phyloP scores from a whole-genome alignment of 2,113 vertebrate species.

The Delphinus delphis region DNA sequence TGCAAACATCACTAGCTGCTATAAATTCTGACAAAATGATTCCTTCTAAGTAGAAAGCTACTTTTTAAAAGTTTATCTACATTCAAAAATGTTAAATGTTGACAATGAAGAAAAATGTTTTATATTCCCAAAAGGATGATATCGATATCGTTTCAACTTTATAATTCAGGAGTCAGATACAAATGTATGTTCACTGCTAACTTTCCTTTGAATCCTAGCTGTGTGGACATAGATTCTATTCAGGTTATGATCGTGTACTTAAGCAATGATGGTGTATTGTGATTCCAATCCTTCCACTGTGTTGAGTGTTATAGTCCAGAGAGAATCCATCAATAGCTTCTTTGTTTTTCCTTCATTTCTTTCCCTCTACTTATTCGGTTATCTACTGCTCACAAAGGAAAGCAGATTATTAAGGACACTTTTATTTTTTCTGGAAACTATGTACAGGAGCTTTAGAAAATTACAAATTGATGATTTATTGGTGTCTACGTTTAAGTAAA shows the following conservation, averaged over 20 bases:
- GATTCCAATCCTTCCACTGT: not conserved
- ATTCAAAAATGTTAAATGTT: not conserved
- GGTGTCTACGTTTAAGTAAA: not conserved
- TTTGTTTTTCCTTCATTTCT: not conserved
- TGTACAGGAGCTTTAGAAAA: not conserved
- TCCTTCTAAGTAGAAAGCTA: not conserved
- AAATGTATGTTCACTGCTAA: not conserved
- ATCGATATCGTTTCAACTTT: not conserved
- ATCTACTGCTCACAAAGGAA: not conserved
- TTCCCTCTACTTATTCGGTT: not conserved
- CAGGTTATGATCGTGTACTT: not conserved
- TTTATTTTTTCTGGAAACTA: not conserved
- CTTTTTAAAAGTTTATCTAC: not conserved
- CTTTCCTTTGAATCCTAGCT: not conserved
- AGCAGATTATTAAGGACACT: not conserved
- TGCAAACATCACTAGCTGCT: not conserved
- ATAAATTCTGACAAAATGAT: not conserved
- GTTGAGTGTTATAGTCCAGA: not conserved
- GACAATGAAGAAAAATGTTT: not conserved
- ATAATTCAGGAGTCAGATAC: not conserved
- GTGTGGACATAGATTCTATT: not conserved
- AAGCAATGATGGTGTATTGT: not conserved
- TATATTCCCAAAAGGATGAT: not conserved
- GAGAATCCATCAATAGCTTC: not conserved
- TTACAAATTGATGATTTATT: constrained; percentile 15